Conservation (phyloP, 2,797 vertebrate genomes). For the Poeciliopsis infans region DNA sequence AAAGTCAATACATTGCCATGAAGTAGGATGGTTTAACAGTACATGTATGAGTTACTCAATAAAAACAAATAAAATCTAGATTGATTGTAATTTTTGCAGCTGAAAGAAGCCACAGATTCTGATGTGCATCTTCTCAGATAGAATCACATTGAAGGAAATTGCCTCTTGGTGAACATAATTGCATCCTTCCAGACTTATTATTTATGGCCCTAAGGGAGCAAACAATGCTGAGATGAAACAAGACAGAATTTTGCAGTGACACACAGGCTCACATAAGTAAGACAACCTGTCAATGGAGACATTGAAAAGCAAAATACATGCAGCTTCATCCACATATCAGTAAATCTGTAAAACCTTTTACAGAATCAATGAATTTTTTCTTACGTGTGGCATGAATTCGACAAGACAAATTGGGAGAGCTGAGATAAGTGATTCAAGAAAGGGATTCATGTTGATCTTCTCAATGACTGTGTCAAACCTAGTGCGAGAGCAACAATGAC, state of each 20-base stretch:
- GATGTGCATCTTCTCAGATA: conserved; percentile 72
- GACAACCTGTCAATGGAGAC: conserved; percentile 17
- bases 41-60: conserved; percentile 14
- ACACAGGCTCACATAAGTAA: conserved; percentile 28
- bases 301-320: conserved; percentile 15
- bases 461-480: neutral
- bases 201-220: conserved; percentile 55
- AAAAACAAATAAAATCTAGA: conserved; percentile 46
- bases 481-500: neutral
- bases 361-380: neutral
- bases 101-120: conserved; percentile 40
- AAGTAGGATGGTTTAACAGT: neutral
- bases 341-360: neutral
- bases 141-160: conserved; percentile 75
- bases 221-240: conserved; percentile 43
- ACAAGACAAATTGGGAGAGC: neutral
- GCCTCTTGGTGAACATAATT: conserved; percentile 73
- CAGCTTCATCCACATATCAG: neutral
- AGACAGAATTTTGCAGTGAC: conserved; percentile 48
- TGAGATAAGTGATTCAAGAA: neutral
- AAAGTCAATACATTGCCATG: neutral
- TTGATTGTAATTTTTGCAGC: conserved; percentile 48
- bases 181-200: conserved; percentile 67
- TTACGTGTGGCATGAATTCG: neutral
- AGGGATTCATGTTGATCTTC: neutral